Conservation (phyloP, 2,797 vertebrate species). For the Falco columbarius region DNA sequence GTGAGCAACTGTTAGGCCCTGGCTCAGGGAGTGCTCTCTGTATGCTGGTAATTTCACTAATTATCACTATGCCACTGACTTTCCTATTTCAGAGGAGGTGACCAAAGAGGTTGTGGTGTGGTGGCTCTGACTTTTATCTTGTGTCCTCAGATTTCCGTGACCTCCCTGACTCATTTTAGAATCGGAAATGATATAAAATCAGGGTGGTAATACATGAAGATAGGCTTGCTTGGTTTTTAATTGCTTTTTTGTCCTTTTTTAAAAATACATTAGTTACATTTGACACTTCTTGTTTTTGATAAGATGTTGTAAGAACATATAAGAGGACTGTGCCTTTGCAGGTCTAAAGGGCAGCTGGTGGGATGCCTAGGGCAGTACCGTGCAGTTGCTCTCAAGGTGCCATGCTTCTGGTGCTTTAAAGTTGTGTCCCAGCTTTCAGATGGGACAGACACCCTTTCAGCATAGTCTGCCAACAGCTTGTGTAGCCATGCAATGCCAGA, state of each 20-base stretch:
- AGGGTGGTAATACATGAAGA: neutral
- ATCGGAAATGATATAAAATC: neutral
- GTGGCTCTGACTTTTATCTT: neutral
- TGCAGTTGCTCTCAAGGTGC: neutral
- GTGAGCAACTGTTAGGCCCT: neutral
- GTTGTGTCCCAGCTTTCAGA: neutral
- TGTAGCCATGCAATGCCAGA: neutral
- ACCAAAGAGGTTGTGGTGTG: neutral
- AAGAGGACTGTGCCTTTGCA: neutral
- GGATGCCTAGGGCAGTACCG: neutral
- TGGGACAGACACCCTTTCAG: neutral
- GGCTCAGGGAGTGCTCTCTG: neutral
- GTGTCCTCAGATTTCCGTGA: constrained; percentile 35
- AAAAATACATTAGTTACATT: neutral
- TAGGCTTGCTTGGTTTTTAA: neutral
- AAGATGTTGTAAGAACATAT: neutral
- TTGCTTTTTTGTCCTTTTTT: accelerated
- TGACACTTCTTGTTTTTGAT: accelerated
- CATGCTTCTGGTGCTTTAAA: neutral
- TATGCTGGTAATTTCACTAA: constrained; percentile 33
- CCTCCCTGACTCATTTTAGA: neutral
- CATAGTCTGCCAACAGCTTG: neutral
- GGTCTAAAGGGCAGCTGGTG: neutral
- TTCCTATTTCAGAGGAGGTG: constrained; percentile 38
- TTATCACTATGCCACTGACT: constrained; percentile 55